Evolutionary conservation across 2,113 vertebrate genomes (phyloP), one percentile per base, ranked within the genome.

Genomic region (Dasyornis broadbenti): DNA sequence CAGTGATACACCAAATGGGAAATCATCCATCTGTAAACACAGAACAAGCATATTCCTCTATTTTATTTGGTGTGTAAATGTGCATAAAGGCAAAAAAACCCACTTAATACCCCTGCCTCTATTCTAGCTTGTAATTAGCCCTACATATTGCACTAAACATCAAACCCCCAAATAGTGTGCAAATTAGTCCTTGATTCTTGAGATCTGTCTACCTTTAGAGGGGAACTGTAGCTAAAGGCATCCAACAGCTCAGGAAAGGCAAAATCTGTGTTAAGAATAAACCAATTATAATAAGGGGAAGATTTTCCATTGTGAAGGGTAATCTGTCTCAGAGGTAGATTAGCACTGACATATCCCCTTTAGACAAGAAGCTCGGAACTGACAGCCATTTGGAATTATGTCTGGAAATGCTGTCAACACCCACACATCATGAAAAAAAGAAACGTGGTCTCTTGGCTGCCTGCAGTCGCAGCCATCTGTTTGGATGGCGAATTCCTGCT

Each of bases 381-480:
- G 96, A 98, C 95, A 98, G 95, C 88, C 91, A 77, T 91, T 97
- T 97, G 94, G 92, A 96, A 97, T 97, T 95, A 27, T 91, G 85
- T 92, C 92, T 97, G 82, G 92, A 97, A 95, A 89, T 75, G 84
- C 96, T 97, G 96, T 97, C 97, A 97, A 90, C 94, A 94, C 95
- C 35, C 76, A 85, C 93, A 85, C 7, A 4, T 96, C 94, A 94
- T 77, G 76, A 73, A 72, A 78, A 57, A 92, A 54, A n/a, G 64
- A 50, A 40, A 11, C 39, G 15, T 63, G 42, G 94, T 96, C 95
- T 97, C 97, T 95, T 94, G 93, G 95, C 95, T 97, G 83, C 79
- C 91, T 96, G 78, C 45, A 80, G 91, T 94, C 64, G 66, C 61
- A 96, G 96, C 97, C 98, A 98, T 98, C 97, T 98, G 97, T 97